Base-by-base conservation (phyloP, 2,888 invertebrate genomes). In the Drosophila quinaria region DNA sequence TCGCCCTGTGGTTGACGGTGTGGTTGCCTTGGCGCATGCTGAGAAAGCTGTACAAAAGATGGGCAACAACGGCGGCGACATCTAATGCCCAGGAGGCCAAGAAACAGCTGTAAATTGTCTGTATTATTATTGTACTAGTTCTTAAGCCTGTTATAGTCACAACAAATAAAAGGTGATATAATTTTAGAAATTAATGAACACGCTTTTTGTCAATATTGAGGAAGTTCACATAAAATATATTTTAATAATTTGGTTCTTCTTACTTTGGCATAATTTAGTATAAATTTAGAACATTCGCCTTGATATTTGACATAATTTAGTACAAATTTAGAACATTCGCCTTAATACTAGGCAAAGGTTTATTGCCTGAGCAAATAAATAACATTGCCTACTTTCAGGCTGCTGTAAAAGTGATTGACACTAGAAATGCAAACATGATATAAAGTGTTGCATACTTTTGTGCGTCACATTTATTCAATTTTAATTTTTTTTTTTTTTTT, bases 1-100 rank as follows among this genome's bases (percentile, higher is more conserved):
- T 85, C 41, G 73, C 61, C 0, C 15, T 87, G 1, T 56, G 79
- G 42, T 55, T 91, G 25, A 64, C 76, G 9, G 65, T 91, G 9
- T 90, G 81, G 80, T 35, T 87, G 49, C 90, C 87, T 2, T 89
- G 90, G 87, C 75, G 74, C 33, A 51, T 89, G 62, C 17, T 91
- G 5, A 71, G 68, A 4, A 54, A 54, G 8, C 39, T 80, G 2
- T 49, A 81, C 49, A 67, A 54, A 11, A 73, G 70, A 63, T 90
- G 90, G 87, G 49, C 62, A 9, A 37, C 31, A 17, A 47, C 50
- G 41, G 31, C 46, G 25, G 59, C 62, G 4, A 59, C 9, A 4
- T 31, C 44, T 4, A 73, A 76, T 19, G 42, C 60, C 5, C 46
- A 42, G 1, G 68, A 80, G 5, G 49, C 25, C 19, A 90, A 87